Evolutionary conservation across 2,113 vertebrate genomes (phyloP).

Genomic region (Xiphophorus hellerii): DNA sequence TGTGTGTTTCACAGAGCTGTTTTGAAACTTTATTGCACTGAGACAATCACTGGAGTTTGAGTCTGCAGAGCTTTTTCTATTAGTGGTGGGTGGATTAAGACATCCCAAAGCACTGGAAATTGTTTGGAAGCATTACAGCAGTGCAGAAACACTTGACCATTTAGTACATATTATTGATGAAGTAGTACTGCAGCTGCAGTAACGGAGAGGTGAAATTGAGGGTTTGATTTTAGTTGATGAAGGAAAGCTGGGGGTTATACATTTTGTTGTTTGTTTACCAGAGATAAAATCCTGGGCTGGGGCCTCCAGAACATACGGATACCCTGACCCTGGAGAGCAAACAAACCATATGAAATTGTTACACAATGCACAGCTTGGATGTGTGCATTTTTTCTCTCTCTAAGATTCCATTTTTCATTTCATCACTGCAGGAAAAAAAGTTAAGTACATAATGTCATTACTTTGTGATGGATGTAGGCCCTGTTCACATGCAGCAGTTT

Average conservation of each 20-base stretch:
- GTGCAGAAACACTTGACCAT: slow-evolving; percentile 25
- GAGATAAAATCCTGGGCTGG: slow-evolving; percentile 76
- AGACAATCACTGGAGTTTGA: slow-evolving; percentile 9
- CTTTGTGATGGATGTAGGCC: slow-evolving; percentile 51
- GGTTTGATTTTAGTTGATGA: slow-evolving; percentile 25
- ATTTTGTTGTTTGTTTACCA: slow-evolving; percentile 64
- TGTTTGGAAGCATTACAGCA: slow-evolving; percentile 11
- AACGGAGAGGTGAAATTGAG: not conserved
- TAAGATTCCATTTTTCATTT: slow-evolving; percentile 26
- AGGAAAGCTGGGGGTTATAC: slow-evolving; percentile 20
- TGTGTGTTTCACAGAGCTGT: not conserved
- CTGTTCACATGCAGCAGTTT: slow-evolving; percentile 34
- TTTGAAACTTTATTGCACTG: slow-evolving; percentile 4
- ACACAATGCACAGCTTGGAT: slow-evolving; percentile 54
- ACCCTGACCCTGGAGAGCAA: slow-evolving; percentile 80
- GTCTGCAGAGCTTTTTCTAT: slow-evolving; percentile 29
- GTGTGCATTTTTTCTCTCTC: not conserved
- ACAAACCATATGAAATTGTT: slow-evolving; percentile 74
- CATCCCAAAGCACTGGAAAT: not conserved
- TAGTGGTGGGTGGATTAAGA: slow-evolving; percentile 55
- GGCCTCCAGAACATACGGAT: slow-evolving; percentile 75
- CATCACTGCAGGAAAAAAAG: not conserved
- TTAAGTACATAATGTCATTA: slow-evolving; percentile 40
- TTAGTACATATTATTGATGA: slow-evolving; percentile 60
- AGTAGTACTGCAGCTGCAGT: slow-evolving; percentile 18